Base-by-base conservation (phyloP, 2,888 invertebrate genomes). In the Callyntrura guangdongensis region DNA sequence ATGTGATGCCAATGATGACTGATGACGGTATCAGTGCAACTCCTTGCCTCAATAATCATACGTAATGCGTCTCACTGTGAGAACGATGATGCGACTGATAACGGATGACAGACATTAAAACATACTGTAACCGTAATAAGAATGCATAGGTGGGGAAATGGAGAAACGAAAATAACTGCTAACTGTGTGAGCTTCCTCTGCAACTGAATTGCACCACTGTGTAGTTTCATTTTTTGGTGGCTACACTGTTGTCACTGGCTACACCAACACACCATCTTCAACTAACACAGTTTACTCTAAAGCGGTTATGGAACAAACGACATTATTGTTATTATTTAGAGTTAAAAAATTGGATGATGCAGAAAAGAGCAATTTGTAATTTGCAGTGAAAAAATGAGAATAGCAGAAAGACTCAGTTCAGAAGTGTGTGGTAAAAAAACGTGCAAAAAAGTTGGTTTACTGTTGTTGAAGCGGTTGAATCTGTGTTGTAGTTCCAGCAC, bases 1-100 rank as follows among this genome's bases (percentile, higher is more conserved):
- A 69, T 85, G 85, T 45, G 69, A 69, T 17, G 53, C 5, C 14
- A 49, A 84, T 72, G 87, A 86, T 88, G 89, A 82, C 47, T 74
- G 72, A 74, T 59, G 82, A 74, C 61, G 61, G 83, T 89, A 83
- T 83, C 89, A 87, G 27, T 87, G 53, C 53, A 36, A 47, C 69
- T 74, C 1, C 72, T 74, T 47, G 17, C 72, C 47, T 4, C 36
- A 20, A 49, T 74, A 74, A 74, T 74, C 25, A 47, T 74, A 47
- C 20, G 20, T 56, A 72, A n/a, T n/a, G 14, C 11, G 69, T 56
- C 47, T 86, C 64, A 61, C 61, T 47, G 45, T 36, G 36, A 36
- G 36, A 36, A 36, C 36, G 36, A 36, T 36, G 36, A 36, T 36
- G 36, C 36, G 36, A 36, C 36, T 36, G 3, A 36, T 36, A 36